These are phyloP conservation scores for Mantis religiosa DNA, from an alignment of 2,888 invertebrate species.

Conservation along the genomic window DNA sequence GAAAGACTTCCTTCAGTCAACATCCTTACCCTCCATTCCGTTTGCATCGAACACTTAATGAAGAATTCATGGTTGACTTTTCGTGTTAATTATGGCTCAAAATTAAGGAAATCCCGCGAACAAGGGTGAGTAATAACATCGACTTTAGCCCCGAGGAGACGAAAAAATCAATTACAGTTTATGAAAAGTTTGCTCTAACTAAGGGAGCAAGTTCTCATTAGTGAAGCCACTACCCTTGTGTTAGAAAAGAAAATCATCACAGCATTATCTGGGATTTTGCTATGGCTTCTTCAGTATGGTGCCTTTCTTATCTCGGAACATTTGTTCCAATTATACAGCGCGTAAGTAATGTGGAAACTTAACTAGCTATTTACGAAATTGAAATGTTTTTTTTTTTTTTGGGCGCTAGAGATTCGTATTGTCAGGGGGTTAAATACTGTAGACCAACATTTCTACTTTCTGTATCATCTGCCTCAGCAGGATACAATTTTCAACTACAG, in stretches of 20 bases:
- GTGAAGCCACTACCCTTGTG: background rate
- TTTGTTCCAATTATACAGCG: background rate
- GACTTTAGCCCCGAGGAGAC: background rate
- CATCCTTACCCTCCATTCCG: background rate
- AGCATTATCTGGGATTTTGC: background rate
- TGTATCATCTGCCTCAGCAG: no score
- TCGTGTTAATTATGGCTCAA: background rate
- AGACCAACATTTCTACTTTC: no score
- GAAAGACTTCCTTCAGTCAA: background rate
- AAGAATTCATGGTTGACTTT: background rate
- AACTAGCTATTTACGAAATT: background rate
- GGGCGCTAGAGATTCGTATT: no score
- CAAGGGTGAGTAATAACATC: background rate
- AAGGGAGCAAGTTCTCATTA: background rate
- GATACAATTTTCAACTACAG: no score
- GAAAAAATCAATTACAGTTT: background rate
- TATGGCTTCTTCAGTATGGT: background rate
- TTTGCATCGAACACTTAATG: background rate
- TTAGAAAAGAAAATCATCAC: background rate
- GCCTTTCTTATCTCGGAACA: background rate
- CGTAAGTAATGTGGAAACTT: background rate
- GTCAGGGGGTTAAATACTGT: no score
- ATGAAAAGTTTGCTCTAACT: background rate
- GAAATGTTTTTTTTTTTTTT: no score
- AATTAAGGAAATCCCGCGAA: background rate